Evolutionary conservation across 2,797 vertebrate species (phyloP).

Genomic region (Peromyscus nudipes): DNA sequence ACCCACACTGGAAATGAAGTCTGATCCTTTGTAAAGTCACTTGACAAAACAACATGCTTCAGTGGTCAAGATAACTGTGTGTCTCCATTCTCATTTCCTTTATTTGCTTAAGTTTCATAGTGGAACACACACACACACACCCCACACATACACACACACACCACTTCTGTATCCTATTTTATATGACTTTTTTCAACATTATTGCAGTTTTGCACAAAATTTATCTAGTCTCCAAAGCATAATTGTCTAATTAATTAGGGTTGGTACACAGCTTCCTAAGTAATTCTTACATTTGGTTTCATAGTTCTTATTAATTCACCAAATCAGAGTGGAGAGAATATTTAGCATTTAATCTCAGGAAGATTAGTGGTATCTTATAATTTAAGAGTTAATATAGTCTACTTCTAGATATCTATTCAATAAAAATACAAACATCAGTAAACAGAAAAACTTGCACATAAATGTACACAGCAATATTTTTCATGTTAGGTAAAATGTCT

Average conservation of each 20-base stretch:
- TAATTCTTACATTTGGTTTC: neutral
- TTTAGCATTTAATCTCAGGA: neutral
- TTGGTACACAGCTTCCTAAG: neutral
- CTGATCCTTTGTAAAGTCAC: neutral
- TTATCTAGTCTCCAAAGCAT: neutral
- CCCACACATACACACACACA: neutral
- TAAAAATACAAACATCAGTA: neutral
- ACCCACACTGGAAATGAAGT: neutral
- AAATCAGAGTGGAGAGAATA: neutral
- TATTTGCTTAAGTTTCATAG: neutral
- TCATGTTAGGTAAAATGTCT: neutral
- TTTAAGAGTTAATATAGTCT: neutral
- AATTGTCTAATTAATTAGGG: neutral
- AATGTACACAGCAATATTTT: neutral
- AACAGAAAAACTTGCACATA: neutral
- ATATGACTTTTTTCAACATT: neutral
- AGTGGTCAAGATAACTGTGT: neutral
- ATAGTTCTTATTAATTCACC: constrained; percentile 37
- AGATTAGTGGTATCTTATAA: neutral
- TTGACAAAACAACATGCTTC: neutral
- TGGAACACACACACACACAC: neutral
- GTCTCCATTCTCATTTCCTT: neutral
- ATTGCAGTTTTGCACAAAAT: neutral
- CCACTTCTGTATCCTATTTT: neutral
- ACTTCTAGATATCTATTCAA: neutral